Evolutionary conservation across 2,113 vertebrate genomes (phyloP), one percentile per base, ranked within the genome.

Genomic region (Forbesichthys agassizii): DNA sequence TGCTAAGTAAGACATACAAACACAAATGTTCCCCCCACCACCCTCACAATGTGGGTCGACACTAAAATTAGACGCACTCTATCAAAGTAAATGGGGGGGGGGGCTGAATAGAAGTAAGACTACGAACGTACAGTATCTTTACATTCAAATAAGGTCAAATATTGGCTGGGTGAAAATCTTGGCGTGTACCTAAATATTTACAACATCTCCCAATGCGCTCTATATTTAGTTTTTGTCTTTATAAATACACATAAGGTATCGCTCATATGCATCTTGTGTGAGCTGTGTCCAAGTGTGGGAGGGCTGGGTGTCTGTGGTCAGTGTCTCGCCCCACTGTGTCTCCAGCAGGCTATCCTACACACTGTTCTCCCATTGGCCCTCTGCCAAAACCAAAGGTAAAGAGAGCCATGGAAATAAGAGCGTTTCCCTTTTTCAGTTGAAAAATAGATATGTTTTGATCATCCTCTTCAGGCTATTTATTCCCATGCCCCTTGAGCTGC

Each of bases 401-500:
- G 87, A 86, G 87, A 81, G 87, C 84, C 71, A 79, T 85, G 87
- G 82, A 92, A 92, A 92, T 91, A 82, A 89, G 77, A 90, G 80
- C 18, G 82, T 87, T 42, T 87, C 84, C 86, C 76, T 77, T 73
- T 71, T 60, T 73, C 61, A 83, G 87, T 89, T 84, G 83, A 89
- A 92, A 92, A 87, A 91, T 85, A 92, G 89, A 77, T 48, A 47
- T 62, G 80, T 86, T 92, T 90, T 92, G 88, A 91, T 92, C 86
- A 87, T 88, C 87, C 82, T 86, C 77, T 79, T 80, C 66, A 70
- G 27, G 76, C 84, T 89, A 85, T 90, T 89, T 91, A 83, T 89
- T 90, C 85, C 86, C 86, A 78, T 78, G 70, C 75, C 77, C 84
- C 63, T 79, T 86, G 27, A 27, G 27, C 27, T 27, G 27, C 72